Evolutionary conservation across 2,113 vertebrate species (phyloP), one percentile per base, ranked within the genome.

Genomic region (Plestiodon gilberti): DNA sequence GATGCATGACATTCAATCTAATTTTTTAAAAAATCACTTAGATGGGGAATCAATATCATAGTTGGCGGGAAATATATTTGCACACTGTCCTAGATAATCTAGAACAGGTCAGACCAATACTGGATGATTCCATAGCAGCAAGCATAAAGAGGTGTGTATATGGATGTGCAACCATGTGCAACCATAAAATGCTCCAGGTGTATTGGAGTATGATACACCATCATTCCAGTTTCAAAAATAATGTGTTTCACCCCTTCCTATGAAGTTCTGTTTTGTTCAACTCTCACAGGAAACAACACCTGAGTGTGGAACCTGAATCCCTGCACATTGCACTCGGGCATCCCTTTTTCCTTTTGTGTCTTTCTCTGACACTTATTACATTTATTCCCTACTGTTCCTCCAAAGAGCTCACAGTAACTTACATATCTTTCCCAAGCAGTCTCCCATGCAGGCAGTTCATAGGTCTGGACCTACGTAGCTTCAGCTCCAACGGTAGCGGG

Each of bases 1-100:
- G 86, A 77, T 79, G 82, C 74, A 89, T 90, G 82, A 28, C 25
- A 81, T 93, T 92, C 75, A 87, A 94, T 89, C 87, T 69, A 86
- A 81, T 87, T 48, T 87, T 48, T 88, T 91, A 91, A 61, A 89
- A 87, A 87, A 91, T 92, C 86, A 82, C 23, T 80, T 81, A 28
- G 65, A 87, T 82, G 71, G 81, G 71, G n/a, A 91, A 75, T 93
- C 78, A 67, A 82, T 79, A 43, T 76, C 88, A 69, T 82, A 88
- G 25, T 85, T 84, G 38, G 79, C 85, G 79, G 87, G 71, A 89
- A 84, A 78, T 67, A 73, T 79, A 73, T 87, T 84, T 67, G 43
- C 79, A 87, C 35, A 17, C 17, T 87, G 87, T 83, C 76, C 59
- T 33, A 43, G 3, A 23, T 84, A 87, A 92, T 89, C 78, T 84